Percentiles rank a stretch among this genome's conserved stretches.
phyloP scores from a whole-genome alignment of 2,888 invertebrate species.

The Chromoteleia sp. region DNA sequence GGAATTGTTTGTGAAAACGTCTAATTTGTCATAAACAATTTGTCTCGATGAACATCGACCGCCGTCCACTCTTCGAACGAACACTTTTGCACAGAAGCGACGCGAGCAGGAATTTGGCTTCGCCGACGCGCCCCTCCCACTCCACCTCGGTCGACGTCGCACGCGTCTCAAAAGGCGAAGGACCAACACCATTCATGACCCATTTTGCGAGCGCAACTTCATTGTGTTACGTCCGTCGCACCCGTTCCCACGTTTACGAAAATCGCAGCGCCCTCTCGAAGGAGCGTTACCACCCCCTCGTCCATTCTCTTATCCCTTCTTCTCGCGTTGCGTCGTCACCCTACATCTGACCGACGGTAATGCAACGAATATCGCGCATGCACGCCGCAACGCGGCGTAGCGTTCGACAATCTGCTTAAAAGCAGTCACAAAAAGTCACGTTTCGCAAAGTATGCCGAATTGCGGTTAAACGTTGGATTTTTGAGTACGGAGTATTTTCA shows the following conservation, averaged over 20 bases:
- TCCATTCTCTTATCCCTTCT: too few species aligned
- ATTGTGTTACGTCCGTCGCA: slow-evolving; percentile 39
- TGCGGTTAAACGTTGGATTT: too few species aligned
- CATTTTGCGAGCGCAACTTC: slow-evolving; percentile 50
- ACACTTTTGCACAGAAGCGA: too few species aligned
- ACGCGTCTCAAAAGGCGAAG: slow-evolving; percentile 53
- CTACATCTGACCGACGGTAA: too few species aligned
- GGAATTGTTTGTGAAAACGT: too few species aligned
- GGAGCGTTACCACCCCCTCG: too few species aligned
- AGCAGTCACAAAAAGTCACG: slow-evolving; percentile 21
- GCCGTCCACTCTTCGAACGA: too few species aligned
- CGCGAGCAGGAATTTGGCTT: slow-evolving; percentile 5
- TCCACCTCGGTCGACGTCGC: slow-evolving; percentile 34
- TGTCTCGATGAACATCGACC: too few species aligned
- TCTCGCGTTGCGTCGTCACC: too few species aligned
- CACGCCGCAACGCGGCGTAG: slow-evolving; percentile 18
- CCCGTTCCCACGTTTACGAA: slow-evolving; percentile 46
- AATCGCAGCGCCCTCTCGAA: slow-evolving; percentile 47
- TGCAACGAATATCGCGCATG: slow-evolving; percentile 21
- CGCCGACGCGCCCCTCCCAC: neutral
- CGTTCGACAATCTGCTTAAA: slow-evolving; percentile 33
- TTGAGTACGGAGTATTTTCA: slow-evolving; percentile 4
- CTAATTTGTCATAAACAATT: too few species aligned
- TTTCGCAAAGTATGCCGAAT: slow-evolving; percentile 2
- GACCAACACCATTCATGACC: slow-evolving; percentile 58